These are phyloP conservation scores for Terrapene triunguis DNA, from an alignment of 2,113 vertebrate genomes.

Conservation along the genomic window DNA sequence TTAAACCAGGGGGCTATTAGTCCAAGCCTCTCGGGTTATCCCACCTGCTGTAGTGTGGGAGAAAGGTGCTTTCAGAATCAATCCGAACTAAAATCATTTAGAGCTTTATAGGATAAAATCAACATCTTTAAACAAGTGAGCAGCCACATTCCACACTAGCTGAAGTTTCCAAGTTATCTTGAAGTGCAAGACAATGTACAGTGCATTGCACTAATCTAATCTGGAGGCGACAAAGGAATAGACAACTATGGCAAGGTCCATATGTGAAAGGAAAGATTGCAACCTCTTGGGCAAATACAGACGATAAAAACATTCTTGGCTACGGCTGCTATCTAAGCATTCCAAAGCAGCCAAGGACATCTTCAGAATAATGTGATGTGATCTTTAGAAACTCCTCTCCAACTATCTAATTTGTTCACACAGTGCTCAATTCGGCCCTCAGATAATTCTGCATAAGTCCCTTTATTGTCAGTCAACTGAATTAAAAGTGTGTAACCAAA, in stretches of 20 bases:
- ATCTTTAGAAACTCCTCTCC: constrained; percentile 54
- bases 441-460: not conserved
- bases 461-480: constrained; percentile 15
- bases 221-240: constrained; percentile 23
- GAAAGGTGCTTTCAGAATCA: not conserved
- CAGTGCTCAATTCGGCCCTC: constrained; percentile 35
- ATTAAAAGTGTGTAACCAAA: constrained; percentile 8
- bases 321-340: constrained; percentile 45
- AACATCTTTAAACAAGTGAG: constrained; percentile 9
- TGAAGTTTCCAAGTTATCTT: not conserved
- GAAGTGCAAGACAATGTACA: constrained; percentile 6
- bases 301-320: constrained; percentile 72
- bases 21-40: not conserved
- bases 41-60: not conserved
- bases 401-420: constrained; percentile 42
- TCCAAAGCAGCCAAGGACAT: constrained; percentile 68
- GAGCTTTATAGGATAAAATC: not conserved
- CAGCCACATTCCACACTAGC: not conserved
- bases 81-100: not conserved
- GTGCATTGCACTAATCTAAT: constrained; percentile 41
- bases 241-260: constrained; percentile 24
- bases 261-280: constrained; percentile 62
- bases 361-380: constrained; percentile 54
- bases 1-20: not conserved
- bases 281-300: constrained; percentile 40